phyloP scores from a whole-genome alignment of 2,888 invertebrate genomes.

The Cordylochernes scorpioides region DNA sequence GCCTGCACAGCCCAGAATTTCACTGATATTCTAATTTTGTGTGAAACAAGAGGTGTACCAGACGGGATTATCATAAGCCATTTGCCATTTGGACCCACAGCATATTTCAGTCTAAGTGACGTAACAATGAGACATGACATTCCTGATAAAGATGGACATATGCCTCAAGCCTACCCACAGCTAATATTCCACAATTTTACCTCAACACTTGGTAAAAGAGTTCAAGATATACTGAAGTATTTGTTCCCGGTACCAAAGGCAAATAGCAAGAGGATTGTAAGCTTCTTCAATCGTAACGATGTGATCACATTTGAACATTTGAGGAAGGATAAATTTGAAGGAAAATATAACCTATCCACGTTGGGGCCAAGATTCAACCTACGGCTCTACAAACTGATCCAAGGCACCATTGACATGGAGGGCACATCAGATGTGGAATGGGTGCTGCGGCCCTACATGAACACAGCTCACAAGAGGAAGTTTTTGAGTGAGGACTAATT shows the following conservation, averaged over 20 bases:
- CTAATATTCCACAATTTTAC: too few relatives aligned
- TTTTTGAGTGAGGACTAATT: constrained; percentile 40
- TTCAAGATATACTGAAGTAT: constrained; percentile 30
- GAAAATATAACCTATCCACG: neutral
- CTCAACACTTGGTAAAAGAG: too few relatives aligned
- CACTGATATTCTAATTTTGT: too few relatives aligned
- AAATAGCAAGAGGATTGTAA: constrained; percentile 60
- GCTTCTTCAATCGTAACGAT: constrained; percentile 88
- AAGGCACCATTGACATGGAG: constrained; percentile 66
- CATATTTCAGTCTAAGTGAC: too few relatives aligned
- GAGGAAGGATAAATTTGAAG: too few relatives aligned
- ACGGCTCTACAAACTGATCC: constrained; percentile 61
- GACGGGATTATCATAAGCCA: too few relatives aligned
- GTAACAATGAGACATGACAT: too few relatives aligned
- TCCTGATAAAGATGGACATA: too few relatives aligned
- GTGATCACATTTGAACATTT: constrained; percentile 74
- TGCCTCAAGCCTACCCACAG: too few relatives aligned
- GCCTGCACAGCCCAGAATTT: too few relatives aligned
- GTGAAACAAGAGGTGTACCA: too few relatives aligned
- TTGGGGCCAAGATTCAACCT: constrained; percentile 9
- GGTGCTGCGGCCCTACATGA: constrained; percentile 85
- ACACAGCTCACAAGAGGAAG: constrained; percentile 60
- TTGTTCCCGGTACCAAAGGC: constrained; percentile 62
- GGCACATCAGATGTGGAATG: constrained; percentile 78
- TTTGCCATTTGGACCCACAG: too few relatives aligned